Evolutionary conservation across 2,888 invertebrate genomes (phyloP).

Genomic region (Ornithoptera priamus): DNA sequence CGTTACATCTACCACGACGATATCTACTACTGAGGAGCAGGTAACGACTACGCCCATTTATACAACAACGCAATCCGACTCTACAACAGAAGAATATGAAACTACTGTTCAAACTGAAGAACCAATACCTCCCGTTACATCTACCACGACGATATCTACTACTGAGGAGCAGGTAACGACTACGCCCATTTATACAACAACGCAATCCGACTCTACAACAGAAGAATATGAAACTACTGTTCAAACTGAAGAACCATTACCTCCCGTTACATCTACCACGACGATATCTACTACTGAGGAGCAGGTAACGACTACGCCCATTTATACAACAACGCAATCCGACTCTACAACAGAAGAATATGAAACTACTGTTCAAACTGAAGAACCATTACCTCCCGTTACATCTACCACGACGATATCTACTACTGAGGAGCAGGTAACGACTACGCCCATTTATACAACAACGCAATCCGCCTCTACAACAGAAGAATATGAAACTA

Average conservation of each 20-base stretch:
- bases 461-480: not conserved
- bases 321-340: too few relatives aligned
- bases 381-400: not conserved
- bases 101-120: not conserved
- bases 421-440: not conserved
- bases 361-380: not conserved
- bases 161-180: conserved; percentile 31
- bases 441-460: conserved; percentile 2
- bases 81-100: not conserved
- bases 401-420: not conserved
- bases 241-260: not conserved
- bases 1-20: not conserved
- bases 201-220: too few relatives aligned
- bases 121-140: conserved; percentile 30
- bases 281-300: too few relatives aligned
- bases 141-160: conserved; percentile 35
- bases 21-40: not conserved
- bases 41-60: conserved; percentile 1
- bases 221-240: conserved; percentile 3
- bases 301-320: too few relatives aligned
- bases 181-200: not conserved
- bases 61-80: not conserved
- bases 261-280: conserved; percentile 8
- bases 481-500: not conserved
- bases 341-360: too few relatives aligned